Evolutionary conservation across 2,797 vertebrate genomes (phyloP).

Genomic region (Coranthus polyacanthus): DNA sequence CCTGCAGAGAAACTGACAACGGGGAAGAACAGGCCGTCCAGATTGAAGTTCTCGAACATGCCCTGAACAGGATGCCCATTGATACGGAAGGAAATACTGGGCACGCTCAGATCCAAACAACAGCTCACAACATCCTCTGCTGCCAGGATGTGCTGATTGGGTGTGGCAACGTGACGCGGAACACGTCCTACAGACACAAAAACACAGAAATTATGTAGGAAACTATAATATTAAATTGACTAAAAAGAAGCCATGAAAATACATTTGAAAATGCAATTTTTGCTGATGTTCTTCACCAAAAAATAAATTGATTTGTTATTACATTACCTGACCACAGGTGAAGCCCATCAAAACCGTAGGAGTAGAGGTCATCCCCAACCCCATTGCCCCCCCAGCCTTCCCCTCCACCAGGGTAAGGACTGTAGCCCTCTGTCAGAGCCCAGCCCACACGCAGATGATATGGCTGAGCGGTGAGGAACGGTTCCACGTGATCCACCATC

Average conservation of each 20-base stretch:
- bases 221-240: too few relatives aligned
- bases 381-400: slow-evolving; percentile 95
- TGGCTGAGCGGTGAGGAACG: slow-evolving; percentile 88
- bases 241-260: too few relatives aligned
- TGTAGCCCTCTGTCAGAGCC: slow-evolving; percentile 94
- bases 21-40: slow-evolving; percentile 93
- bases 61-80: slow-evolving; percentile 95
- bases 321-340: slow-evolving; percentile 93
- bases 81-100: slow-evolving; percentile 94
- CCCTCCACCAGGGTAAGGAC: slow-evolving; percentile 94
- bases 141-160: slow-evolving; percentile 87
- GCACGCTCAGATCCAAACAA: slow-evolving; percentile 93
- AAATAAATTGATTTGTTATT: too few relatives aligned
- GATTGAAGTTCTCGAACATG: slow-evolving; percentile 95
- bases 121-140: slow-evolving; percentile 94
- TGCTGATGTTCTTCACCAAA: too few relatives aligned
- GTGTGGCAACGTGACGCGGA: slow-evolving; percentile 85
- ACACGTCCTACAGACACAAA: slow-evolving; percentile 89
- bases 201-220: too few relatives aligned
- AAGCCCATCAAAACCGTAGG: slow-evolving; percentile 93
- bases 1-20: slow-evolving; percentile 94
- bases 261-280: too few relatives aligned
- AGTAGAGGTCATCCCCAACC: slow-evolving; percentile 94
- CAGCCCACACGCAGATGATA: slow-evolving; percentile 93
- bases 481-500: slow-evolving; percentile 91